Evolutionary conservation across 2,888 invertebrate species (phyloP).

Genomic region (Andrena flavipes): DNA sequence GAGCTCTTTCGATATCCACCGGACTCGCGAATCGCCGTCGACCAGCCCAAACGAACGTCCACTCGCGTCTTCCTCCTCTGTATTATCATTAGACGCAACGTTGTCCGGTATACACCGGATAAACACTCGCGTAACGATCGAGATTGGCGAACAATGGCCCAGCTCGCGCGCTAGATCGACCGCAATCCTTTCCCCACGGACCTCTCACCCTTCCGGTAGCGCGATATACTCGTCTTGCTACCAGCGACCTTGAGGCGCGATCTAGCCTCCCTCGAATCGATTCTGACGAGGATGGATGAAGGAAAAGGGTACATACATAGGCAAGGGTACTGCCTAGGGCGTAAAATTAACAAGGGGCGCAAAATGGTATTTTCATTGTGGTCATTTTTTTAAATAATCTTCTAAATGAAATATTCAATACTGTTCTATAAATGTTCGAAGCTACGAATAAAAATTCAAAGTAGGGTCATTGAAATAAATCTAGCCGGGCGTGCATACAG

Average conservation of each 20-base stretch:
- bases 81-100: constrained; percentile 58
- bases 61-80: constrained; percentile 14
- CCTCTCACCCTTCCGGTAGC: not conserved
- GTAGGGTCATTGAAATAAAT: too few relatives aligned
- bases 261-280: not conserved
- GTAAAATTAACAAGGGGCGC: too few relatives aligned
- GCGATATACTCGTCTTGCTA: not conserved
- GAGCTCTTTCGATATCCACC: not conserved
- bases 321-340: too few relatives aligned
- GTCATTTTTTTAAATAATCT: too few relatives aligned
- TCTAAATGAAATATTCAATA: too few relatives aligned
- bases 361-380: too few relatives aligned
- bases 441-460: too few relatives aligned
- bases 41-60: not conserved
- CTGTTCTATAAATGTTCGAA: too few relatives aligned
- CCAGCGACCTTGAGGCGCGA: not conserved
- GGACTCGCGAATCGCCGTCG: not conserved
- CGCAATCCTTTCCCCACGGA: not conserved
- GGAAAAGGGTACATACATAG: too few relatives aligned
- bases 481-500: not conserved
- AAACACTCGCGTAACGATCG: constrained; percentile 59
- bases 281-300: too few relatives aligned
- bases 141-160: constrained; percentile 74
- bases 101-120: constrained; percentile 17
- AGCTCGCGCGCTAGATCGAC: not conserved